phyloP scores from a whole-genome alignment of 2,113 vertebrate genomes.

The Nothobranchius furzeri region DNA sequence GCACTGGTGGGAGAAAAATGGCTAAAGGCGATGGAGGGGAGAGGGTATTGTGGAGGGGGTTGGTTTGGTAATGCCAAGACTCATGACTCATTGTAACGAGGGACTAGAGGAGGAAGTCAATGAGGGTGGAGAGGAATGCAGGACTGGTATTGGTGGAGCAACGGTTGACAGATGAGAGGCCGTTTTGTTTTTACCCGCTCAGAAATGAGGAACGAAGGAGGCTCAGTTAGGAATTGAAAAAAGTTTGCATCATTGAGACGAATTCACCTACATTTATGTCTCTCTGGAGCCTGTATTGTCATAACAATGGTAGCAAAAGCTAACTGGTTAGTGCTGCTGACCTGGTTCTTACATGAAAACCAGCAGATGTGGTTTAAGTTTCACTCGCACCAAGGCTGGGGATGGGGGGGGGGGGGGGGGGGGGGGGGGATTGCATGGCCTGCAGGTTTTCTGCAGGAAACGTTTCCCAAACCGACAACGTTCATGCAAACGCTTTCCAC shows the following conservation, averaged over 20 bases:
- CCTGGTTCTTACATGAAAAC: conserved; percentile 42
- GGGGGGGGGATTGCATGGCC: not conserved
- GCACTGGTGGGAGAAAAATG: conserved; percentile 34
- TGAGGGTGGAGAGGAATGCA: conserved; percentile 51
- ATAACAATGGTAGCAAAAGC: not conserved
- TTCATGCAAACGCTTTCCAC: no score
- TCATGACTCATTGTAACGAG: conserved; percentile 65
- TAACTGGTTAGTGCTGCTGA: conserved; percentile 37
- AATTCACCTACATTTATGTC: not conserved
- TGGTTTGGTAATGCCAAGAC: conserved; percentile 34
- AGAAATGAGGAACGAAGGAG: conserved; percentile 17
- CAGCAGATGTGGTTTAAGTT: conserved; percentile 4
- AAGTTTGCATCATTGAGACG: not conserved
- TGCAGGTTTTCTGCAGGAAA: not conserved
- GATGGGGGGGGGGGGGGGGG: not conserved
- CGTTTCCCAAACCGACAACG: no score
- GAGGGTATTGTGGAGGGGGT: conserved; percentile 35
- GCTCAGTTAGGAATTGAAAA: no score
- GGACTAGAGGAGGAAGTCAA: conserved; percentile 36
- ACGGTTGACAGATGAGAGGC: not conserved
- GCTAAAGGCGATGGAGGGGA: conserved; percentile 32
- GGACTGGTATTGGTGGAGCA: conserved; percentile 47
- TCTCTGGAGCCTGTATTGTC: not conserved
- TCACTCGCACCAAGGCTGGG: not conserved
- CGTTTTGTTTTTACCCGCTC: not conserved